Percentiles rank a stretch among this genome's conserved stretches.
phyloP scores from a whole-genome alignment of 2,888 invertebrate genomes.

The Tenthredo amoena region DNA sequence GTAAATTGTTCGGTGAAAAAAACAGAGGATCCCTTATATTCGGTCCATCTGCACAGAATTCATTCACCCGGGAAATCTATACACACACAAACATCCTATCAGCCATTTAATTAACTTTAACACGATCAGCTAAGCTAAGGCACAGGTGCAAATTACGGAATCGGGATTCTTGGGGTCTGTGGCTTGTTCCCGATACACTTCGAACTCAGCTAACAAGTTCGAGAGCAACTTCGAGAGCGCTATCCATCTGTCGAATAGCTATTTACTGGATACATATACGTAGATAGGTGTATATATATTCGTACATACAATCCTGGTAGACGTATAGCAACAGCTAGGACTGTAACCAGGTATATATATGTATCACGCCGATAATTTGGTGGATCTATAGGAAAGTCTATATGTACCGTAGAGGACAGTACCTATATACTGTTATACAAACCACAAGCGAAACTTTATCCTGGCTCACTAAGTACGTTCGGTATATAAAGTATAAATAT shows the following conservation, averaged over 20 bases:
- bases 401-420: not conserved
- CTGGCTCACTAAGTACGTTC: not conserved
- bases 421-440: not conserved
- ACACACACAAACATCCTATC: not conserved
- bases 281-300: not conserved
- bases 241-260: slow-evolving; percentile 2
- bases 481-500: not conserved
- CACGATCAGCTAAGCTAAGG: not conserved
- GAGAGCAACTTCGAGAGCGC: slow-evolving; percentile 20
- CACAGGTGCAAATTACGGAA: slow-evolving; percentile 28
- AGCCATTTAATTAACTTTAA: slow-evolving; percentile 40
- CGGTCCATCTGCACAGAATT: not conserved
- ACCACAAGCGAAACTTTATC: not conserved
- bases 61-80: not conserved
- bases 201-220: slow-evolving; percentile 48
- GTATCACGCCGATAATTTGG: not conserved
- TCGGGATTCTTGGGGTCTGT: slow-evolving; percentile 46
- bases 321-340: not conserved
- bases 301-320: not conserved
- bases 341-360: not conserved
- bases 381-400: not conserved
- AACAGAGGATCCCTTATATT: not conserved
- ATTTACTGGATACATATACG: not conserved
- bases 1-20: not conserved
- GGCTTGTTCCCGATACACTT: slow-evolving; percentile 38